A percentile compares a stretch with the other conserved stretches of the same genome.
Evolutionary conservation across 2,888 invertebrate species (phyloP).

Genomic region (Eupithecia centaureata): DNA sequence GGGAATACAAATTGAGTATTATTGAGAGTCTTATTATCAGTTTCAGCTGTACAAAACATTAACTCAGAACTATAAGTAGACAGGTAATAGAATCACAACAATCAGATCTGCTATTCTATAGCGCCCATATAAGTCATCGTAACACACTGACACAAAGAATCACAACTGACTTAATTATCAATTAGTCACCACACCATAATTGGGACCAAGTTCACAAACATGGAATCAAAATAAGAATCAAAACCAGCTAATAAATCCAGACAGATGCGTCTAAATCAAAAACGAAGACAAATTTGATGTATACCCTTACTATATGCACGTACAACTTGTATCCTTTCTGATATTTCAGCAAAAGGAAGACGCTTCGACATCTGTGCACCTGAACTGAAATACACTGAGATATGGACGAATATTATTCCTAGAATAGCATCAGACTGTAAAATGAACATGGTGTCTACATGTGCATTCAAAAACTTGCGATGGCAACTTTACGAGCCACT

Average conservation of each 20-base stretch:
- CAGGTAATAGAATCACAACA: conserved; percentile 11
- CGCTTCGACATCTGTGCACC: conserved; percentile 79
- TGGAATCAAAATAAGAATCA: conserved; percentile 49
- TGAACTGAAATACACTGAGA: conserved; percentile 76
- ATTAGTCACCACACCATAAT: conserved; percentile 74
- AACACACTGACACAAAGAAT: conserved; percentile 66
- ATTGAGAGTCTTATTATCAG: no score
- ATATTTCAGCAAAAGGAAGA: conserved; percentile 62
- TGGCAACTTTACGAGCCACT: conserved; percentile 49
- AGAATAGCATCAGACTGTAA: conserved; percentile 83
- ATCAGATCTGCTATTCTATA: conserved; percentile 39
- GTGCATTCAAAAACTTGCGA: conserved; percentile 74
- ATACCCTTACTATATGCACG: conserved; percentile 12
- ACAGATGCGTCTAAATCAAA: conserved; percentile 63
- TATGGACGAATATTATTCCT: conserved; percentile 79
- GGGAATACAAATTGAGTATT: no score
- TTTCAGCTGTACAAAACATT: neutral
- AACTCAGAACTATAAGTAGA: neutral
- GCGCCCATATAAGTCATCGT: conserved; percentile 48
- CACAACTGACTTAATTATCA: conserved; percentile 62
- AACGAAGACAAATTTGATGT: conserved; percentile 68
- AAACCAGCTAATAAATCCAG: conserved; percentile 69
- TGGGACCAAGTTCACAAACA: conserved; percentile 68
- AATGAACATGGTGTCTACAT: conserved; percentile 78
- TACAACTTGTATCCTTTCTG: conserved; percentile 32